Base-by-base conservation (phyloP, 1,140 invertebrate species). In the Vanessa atalanta region DNA sequence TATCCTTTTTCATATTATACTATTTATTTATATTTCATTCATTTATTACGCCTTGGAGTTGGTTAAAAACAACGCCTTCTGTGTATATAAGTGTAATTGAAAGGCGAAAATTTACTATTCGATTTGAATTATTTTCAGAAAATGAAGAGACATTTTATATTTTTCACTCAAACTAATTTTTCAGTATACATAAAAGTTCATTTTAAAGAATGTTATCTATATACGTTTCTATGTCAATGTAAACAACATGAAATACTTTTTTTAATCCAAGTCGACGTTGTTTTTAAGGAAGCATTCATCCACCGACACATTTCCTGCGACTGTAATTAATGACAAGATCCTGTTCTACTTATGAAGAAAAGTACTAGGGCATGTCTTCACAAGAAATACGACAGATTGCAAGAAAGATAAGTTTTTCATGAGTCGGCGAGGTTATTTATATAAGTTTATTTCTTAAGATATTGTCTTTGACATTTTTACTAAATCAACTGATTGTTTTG, bases 291-390 rank as follows among this genome's bases (percentile, higher is more conserved):
- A 26, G 68, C 68, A 70, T 70, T 63, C 68, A 61, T 70, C 68
- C 47, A 70, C 68, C 68, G 8, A 63, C 68, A 37, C 47, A 47
- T 57, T 70, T 70, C 68, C 68, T 70, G 57, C 31, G 47, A 26
- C 43, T 31, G 57, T 70, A 70, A 70, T 70, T 70, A 57, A 57
- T 50, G 47, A 57, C 68, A 8, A 70, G 68, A 61, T 70, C 68
- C 68, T 57, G 68, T 47, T 37, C 57, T 61, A 61, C 23, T 61
- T 61, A 61, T 61, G 57, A 61, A 61, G 57, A n/a, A 60, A 61
- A 61, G 57, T 61, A 61, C 23, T 61, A 31, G 57, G 14, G 57
- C 57, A 61, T 61, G 15, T 9, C 23, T 60, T 11, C 2, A 60
- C 23, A 60, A 60, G 55, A 60, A 60, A 31, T 26, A 37, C 14